Evolutionary conservation across 1,140 invertebrate genomes (phyloP).

Genomic region (Sycophaga agraensis): DNA sequence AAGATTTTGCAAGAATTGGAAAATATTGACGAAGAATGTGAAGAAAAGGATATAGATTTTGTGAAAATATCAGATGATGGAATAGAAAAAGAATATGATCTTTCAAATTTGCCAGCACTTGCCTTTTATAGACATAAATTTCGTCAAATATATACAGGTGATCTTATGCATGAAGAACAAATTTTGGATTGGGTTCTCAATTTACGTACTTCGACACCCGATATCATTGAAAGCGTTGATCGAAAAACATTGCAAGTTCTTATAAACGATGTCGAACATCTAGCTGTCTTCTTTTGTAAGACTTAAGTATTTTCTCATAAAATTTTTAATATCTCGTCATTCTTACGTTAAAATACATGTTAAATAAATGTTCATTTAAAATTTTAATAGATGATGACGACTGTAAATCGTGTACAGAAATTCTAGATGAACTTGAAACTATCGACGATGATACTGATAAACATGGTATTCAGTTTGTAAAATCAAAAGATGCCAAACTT

Average conservation of each 20-base stretch:
- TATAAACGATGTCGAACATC: constrained; percentile 86
- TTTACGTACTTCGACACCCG: constrained; percentile 78
- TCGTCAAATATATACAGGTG: constrained; percentile 81
- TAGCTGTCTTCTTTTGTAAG: constrained; percentile 92
- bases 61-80: constrained; percentile 90
- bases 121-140: constrained; percentile 91
- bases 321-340: too few species aligned
- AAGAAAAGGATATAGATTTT: constrained; percentile 89
- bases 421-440: constrained; percentile 87
- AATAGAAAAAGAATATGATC: constrained; percentile 86
- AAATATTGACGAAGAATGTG: constrained; percentile 93
- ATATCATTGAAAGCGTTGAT: constrained; percentile 90
- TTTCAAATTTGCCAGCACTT: constrained; percentile 77
- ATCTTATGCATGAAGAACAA: constrained; percentile 88
- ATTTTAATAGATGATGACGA: constrained; percentile 77
- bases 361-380: too few species aligned
- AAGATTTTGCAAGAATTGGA: constrained; percentile 88
- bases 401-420: constrained; percentile 77
- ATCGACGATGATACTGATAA: constrained; percentile 93
- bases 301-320: background rate
- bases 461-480: constrained; percentile 91
- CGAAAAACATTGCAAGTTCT: constrained; percentile 85
- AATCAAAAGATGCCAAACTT: constrained; percentile 85
- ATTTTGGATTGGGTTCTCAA: constrained; percentile 89
- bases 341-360: too few species aligned